Percentiles rank a stretch among this genome's conserved stretches.
phyloP scores from a whole-genome alignment of 2,888 invertebrate species.

The Pogonocherus hispidulus region DNA sequence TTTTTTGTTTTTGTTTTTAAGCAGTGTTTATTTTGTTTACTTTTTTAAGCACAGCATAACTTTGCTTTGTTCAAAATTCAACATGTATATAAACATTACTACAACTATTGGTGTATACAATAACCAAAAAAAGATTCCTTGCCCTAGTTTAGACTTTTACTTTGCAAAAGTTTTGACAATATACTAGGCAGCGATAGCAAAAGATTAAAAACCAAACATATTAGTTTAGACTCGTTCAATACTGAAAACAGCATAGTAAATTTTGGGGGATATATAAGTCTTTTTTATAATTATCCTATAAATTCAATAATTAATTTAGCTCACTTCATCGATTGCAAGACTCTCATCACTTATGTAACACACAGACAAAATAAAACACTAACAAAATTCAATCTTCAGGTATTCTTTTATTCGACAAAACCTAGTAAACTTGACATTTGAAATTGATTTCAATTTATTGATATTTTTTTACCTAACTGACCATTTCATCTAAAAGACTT shows the following conservation, averaged over 20 bases:
- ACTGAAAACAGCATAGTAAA: neutral
- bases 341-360: neutral
- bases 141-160: slow-evolving; percentile 56
- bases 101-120: slow-evolving; percentile 62
- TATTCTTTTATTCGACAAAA: slow-evolving; percentile 16
- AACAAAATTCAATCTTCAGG: neutral
- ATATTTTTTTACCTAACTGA: slow-evolving; percentile 6
- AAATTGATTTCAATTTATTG: slow-evolving; percentile 19
- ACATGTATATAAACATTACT: slow-evolving; percentile 63
- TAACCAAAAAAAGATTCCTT: slow-evolving; percentile 59
- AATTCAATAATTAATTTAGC: neutral
- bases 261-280: neutral
- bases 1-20: slow-evolving; percentile 62
- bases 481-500: slow-evolving; percentile 19
- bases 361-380: slow-evolving; percentile 1
- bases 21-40: slow-evolving; percentile 60
- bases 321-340: neutral
- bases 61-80: slow-evolving; percentile 61
- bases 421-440: slow-evolving; percentile 28
- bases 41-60: slow-evolving; percentile 62
- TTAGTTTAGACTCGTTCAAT: no score
- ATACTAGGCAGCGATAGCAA: slow-evolving; percentile 32
- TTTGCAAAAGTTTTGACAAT: slow-evolving; percentile 32
- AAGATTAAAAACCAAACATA: slow-evolving; percentile 5
- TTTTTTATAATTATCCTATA: no score